Evolutionary conservation across 2,797 vertebrate genomes (phyloP).

Genomic region (Eospalax fontanierii): DNA sequence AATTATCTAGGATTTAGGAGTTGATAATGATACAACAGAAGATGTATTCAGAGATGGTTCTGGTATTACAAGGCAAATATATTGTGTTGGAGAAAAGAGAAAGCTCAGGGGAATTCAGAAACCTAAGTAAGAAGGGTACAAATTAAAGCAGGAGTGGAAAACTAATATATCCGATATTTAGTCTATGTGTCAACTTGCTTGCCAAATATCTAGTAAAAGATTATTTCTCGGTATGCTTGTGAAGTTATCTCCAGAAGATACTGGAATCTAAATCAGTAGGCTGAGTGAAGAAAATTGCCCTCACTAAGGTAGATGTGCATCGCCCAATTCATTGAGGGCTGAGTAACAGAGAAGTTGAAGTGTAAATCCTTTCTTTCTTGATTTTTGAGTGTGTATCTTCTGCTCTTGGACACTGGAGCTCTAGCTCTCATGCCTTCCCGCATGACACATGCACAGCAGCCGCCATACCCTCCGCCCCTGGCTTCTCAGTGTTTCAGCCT

Average conservation of each 20-base stretch:
- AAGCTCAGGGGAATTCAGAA: background rate
- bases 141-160: background rate
- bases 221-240: background rate
- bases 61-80: background rate
- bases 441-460: background rate
- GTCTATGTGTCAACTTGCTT: background rate
- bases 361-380: background rate
- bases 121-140: background rate
- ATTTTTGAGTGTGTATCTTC: background rate
- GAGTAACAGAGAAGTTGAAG: background rate
- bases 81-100: background rate
- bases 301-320: background rate
- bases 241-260: background rate
- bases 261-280: background rate
- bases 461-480: no score
- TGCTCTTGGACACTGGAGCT: background rate
- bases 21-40: background rate
- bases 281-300: background rate
- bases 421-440: background rate
- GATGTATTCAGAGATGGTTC: background rate
- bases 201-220: no score
- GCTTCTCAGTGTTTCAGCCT: background rate
- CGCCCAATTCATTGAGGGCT: background rate
- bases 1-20: background rate
- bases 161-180: background rate